These are phyloP conservation scores for Ctenopoma kingsleyae DNA, from an alignment of 2,797 vertebrate species.

Conservation along the genomic window DNA sequence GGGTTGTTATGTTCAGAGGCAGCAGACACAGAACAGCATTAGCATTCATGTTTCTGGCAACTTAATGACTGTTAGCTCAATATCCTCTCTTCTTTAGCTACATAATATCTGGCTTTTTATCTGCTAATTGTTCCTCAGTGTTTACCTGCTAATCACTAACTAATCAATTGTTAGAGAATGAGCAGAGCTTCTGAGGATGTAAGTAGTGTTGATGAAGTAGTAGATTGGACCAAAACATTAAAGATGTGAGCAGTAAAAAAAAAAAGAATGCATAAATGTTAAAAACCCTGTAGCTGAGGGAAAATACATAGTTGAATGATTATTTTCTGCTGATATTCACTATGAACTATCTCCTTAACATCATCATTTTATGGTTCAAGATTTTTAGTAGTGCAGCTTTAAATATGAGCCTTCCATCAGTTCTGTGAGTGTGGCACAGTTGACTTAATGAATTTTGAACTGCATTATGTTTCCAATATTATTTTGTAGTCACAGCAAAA, in stretches of 20 bases:
- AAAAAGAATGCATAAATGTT: neutral
- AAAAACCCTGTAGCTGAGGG: neutral
- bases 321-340: neutral
- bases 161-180: neutral
- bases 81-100: neutral
- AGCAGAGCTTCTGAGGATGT: neutral
- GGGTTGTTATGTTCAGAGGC: neutral
- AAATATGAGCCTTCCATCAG: neutral
- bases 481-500: conserved; percentile 1
- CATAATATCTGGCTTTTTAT: neutral
- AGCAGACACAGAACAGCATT: neutral
- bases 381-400: neutral
- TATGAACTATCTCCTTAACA: neutral
- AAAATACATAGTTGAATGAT: neutral
- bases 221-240: neutral
- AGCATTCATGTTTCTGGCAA: neutral
- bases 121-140: neutral
- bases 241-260: neutral
- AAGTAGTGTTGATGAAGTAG: neutral
- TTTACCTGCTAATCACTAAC: neutral
- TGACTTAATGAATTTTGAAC: neutral
- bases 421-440: neutral
- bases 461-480: neutral
- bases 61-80: neutral
- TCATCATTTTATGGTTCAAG: neutral